phyloP scores from a whole-genome alignment of 2,888 invertebrate species.

The Hoplodrina ambigua region DNA sequence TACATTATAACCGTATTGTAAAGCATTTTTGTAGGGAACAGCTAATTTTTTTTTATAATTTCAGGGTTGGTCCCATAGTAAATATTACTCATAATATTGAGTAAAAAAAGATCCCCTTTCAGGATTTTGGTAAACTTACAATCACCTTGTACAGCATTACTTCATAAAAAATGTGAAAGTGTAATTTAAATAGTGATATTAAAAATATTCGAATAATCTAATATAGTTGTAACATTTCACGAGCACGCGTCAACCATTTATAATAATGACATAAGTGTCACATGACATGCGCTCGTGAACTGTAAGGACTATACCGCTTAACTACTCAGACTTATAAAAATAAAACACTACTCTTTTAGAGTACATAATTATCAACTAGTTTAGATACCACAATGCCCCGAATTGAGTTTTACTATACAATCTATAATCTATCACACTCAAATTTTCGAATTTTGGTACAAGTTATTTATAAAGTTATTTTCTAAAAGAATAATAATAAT shows the following conservation, averaged over 20 bases:
- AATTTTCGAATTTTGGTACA: constrained; percentile 61
- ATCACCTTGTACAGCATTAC: not conserved
- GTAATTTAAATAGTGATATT: constrained; percentile 33
- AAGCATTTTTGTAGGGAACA: too few species aligned
- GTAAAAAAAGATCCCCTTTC: too few species aligned
- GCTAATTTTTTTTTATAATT: too few species aligned
- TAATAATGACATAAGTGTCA: not conserved
- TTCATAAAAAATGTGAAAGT: constrained; percentile 13
- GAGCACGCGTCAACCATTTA: not conserved
- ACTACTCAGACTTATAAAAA: constrained; percentile 69
- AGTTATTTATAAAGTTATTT: constrained; percentile 21
- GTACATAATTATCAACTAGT: constrained; percentile 47
- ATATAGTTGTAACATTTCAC: constrained; percentile 2
- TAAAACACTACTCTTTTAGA: constrained; percentile 71
- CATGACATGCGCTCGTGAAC: not conserved
- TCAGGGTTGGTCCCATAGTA: too few species aligned
- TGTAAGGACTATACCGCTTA: constrained; percentile 20
- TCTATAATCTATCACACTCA: constrained; percentile 62
- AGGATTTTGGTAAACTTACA: too few species aligned
- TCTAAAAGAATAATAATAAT: constrained; percentile 2
- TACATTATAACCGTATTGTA: too few species aligned
- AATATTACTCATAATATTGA: too few species aligned
- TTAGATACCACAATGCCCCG: constrained; percentile 54
- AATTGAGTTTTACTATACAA: constrained; percentile 36
- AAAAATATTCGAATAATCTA: constrained; percentile 48